These are phyloP conservation scores for Emmelina monodactyla DNA, from an alignment of 2,888 invertebrate species.

Conservation along the genomic window DNA sequence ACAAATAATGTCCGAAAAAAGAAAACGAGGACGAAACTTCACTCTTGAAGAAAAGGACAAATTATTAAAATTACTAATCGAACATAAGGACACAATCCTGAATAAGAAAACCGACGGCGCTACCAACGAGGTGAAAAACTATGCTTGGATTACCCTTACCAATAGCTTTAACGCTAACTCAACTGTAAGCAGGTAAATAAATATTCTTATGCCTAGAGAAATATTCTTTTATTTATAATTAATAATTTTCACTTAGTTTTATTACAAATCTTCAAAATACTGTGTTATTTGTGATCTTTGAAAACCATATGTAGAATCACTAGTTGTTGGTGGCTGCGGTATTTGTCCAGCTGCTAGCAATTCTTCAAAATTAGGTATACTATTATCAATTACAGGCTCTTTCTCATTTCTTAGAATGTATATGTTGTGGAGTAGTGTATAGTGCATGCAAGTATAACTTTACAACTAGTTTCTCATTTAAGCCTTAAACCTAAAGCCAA, in stretches of 20 bases:
- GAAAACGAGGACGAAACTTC: no score
- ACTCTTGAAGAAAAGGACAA: not conserved
- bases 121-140: constrained; percentile 7
- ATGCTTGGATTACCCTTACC: constrained; percentile 7
- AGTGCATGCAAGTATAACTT: constrained; percentile 14
- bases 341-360: not conserved
- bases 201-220: no score
- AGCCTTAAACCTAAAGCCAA: constrained; percentile 20
- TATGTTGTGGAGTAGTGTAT: constrained; percentile 16
- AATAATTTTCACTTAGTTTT: not conserved
- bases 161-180: not conserved
- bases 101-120: constrained; percentile 8
- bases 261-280: not conserved
- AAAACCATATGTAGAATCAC: not conserved
- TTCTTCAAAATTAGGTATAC: constrained; percentile 11
- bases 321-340: not conserved
- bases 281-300: not conserved
- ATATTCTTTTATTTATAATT: not conserved
- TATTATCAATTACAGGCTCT: constrained; percentile 11
- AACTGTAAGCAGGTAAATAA: constrained; percentile 5
- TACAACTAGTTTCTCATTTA: constrained; percentile 12
- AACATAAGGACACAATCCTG: constrained; percentile 6
- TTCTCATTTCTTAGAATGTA: constrained; percentile 11
- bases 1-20: no score
- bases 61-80: constrained; percentile 1